A percentile compares a stretch with the other conserved stretches of the same genome.
Evolutionary conservation across 2,113 vertebrate species (phyloP).

Genomic region (Micromys minutus): DNA sequence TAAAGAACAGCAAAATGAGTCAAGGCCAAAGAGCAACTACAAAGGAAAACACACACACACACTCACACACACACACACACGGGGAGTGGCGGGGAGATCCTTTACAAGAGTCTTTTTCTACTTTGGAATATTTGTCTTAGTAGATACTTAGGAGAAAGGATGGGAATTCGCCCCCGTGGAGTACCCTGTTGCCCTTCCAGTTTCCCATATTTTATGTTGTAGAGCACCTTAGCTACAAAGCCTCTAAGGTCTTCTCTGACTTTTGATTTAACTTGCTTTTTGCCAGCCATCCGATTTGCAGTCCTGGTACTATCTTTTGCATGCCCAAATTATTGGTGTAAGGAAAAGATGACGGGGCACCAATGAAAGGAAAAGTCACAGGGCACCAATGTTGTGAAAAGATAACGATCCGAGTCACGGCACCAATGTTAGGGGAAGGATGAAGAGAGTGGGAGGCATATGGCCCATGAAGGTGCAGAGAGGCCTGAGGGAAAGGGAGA

Average conservation of each 20-base stretch:
- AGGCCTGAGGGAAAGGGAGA: too few species aligned
- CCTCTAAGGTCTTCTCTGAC: constrained; percentile 26
- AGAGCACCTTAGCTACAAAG: constrained; percentile 19
- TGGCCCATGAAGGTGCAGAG: too few species aligned
- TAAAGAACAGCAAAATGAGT: constrained; percentile 7
- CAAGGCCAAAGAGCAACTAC: constrained; percentile 40
- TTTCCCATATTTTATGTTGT: not conserved
- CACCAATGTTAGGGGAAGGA: too few species aligned
- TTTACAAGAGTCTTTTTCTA: constrained; percentile 24
- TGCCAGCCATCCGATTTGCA: constrained; percentile 5
- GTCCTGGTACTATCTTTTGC: constrained; percentile 24
- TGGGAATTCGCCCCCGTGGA: not conserved
- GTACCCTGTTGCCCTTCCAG: not conserved
- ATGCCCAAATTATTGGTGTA: constrained; percentile 39
- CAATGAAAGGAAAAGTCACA: too few species aligned
- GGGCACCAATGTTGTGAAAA: too few species aligned
- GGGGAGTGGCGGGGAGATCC: not conserved
- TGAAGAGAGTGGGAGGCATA: too few species aligned
- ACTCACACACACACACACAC: too few species aligned
- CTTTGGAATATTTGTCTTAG: constrained; percentile 39
- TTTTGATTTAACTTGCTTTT: constrained; percentile 10
- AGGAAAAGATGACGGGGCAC: too few species aligned
- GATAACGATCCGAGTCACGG: too few species aligned
- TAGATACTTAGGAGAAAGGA: constrained; percentile 4
- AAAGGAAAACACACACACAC: not conserved